Base-by-base conservation (phyloP, 2,797 vertebrate species). In the Pangasius mekongensis region DNA sequence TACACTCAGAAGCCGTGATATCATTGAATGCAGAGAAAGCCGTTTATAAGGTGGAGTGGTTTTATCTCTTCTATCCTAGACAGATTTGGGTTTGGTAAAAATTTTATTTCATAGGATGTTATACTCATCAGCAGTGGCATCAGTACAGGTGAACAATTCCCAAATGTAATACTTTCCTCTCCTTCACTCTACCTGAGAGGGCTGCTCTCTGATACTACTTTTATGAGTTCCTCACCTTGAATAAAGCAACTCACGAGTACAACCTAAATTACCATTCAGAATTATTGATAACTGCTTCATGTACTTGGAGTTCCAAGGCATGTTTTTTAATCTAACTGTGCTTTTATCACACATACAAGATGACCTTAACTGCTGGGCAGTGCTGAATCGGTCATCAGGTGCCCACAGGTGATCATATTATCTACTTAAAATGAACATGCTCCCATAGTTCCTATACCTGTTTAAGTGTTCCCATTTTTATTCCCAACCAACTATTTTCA, bases 211-310 rank as follows among this genome's bases (percentile, higher is more conserved):
- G 24, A 83, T 36, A 64, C 39, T 5, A 62, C 1, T 5, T 43
- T 83, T 83, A 64, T 47, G 39, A 83, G 60, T 47, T 47, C 14
- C 27, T 64, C n/a, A 47, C 58, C 24, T 62, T 24, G 22, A 82
- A 82, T 43, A 82, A 36, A 58, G 56, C 20, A 62, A 82, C 80
- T 82, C 58, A 62, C n/a, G 11, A 82, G 8, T n/a, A n/a, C 58
- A 3, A 24, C 27, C 74, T 9, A 22, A 33, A 16, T 30, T 9
- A 39, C 20, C 10, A 7, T 27, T 39, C 56, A 82, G 1, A 27
- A 64, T 83, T 27, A 83, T n/a, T 64, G 56, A 62, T 83, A 83
- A 43, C 33, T 30, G 76, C 77, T 43, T 64, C 7, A 22, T 36
- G 73, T 52, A 74, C 3, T 24, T 74, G 24, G 22, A 33, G 1